Evolutionary conservation across 2,797 vertebrate species (phyloP), one percentile per base, ranked within the genome.

Genomic region (Microtus agrestis): DNA sequence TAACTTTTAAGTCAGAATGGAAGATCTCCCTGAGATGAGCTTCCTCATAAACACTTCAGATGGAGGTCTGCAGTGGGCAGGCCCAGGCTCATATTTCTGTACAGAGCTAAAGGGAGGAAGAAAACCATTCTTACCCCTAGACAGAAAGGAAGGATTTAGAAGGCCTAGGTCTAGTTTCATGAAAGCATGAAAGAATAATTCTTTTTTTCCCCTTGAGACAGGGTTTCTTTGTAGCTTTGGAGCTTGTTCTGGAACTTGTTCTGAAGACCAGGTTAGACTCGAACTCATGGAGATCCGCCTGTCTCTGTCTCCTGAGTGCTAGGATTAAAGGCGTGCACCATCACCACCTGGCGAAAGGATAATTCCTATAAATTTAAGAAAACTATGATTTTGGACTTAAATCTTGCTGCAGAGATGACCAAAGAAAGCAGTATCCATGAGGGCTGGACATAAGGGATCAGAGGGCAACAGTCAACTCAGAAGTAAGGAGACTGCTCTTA

Each of bases 321-420:
- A 21, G 21, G 21, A 59, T 59, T 59, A 59, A 59, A 59, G 56
- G 21, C 7, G 7, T 59, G 21, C 6, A 3, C 19, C 21, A 59
- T 19, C 56, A 59, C 56, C 56, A 59, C 21, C 56, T 59, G 21
- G 21, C 7, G 21, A n/a, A 77, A 87, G n/a, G 67, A 63, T 73
- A 12, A 80, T 74, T 95, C 40, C 89, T 92, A 86, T 0, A 51
- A 34, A 79, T 65, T 56, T 81, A 82, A 56, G 34, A 5, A 91
- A 80, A 54, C 91, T 46, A 80, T 40, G 67, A n/a, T 71, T 92
- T 77, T 12, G 56, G 25, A 34, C 54, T 94, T 94, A 73, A 93
- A 71, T 90, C n/a, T 84, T 80, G 67, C 34, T 73, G 54, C 46
- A 78, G 0, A 67, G 63, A 63, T 51, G 76, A 84, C 51, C 27